Evolutionary conservation across 2,113 vertebrate genomes (phyloP).

Genomic region (Hiodon tergisus): DNA sequence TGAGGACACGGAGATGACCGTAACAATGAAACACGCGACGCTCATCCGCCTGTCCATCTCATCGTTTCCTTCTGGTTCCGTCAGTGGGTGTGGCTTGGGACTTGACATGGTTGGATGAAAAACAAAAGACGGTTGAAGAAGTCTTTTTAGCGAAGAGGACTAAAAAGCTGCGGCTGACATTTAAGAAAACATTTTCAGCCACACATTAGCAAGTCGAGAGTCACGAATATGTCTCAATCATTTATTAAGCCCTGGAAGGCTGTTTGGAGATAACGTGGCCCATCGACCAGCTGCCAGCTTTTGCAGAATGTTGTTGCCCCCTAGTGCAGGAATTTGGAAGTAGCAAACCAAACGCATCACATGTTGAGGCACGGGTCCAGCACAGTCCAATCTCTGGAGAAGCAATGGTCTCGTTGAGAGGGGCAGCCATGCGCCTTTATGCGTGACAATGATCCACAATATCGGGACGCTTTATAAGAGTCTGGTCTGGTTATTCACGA

Average conservation of each 20-base stretch:
- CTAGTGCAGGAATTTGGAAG: slow-evolving; percentile 43
- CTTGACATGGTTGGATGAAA: neutral
- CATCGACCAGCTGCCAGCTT: neutral
- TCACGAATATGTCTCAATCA: slow-evolving; percentile 36
- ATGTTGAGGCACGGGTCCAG: too few species aligned
- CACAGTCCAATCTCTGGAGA: too few species aligned
- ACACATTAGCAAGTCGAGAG: slow-evolving; percentile 38
- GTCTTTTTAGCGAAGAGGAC: neutral
- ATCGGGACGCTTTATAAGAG: too few species aligned
- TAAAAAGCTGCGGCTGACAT: slow-evolving; percentile 25
- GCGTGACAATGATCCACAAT: too few species aligned
- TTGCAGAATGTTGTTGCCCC: slow-evolving; percentile 53
- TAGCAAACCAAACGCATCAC: too few species aligned
- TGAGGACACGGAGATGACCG: slow-evolving; percentile 14
- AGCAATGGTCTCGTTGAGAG: too few species aligned
- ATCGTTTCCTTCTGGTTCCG: slow-evolving; percentile 4
- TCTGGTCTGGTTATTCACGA: too few species aligned
- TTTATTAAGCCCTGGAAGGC: slow-evolving; percentile 26
- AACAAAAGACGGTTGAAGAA: slow-evolving; percentile 13
- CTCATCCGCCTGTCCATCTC: slow-evolving; percentile 33
- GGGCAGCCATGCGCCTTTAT: too few species aligned
- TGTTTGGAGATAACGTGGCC: slow-evolving; percentile 6
- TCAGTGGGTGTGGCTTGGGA: neutral
- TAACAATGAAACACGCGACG: slow-evolving; percentile 35
- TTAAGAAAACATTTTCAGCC: slow-evolving; percentile 36